Base-by-base conservation (phyloP, 2,113 vertebrate genomes). In the Amblyopsis rosae region DNA sequence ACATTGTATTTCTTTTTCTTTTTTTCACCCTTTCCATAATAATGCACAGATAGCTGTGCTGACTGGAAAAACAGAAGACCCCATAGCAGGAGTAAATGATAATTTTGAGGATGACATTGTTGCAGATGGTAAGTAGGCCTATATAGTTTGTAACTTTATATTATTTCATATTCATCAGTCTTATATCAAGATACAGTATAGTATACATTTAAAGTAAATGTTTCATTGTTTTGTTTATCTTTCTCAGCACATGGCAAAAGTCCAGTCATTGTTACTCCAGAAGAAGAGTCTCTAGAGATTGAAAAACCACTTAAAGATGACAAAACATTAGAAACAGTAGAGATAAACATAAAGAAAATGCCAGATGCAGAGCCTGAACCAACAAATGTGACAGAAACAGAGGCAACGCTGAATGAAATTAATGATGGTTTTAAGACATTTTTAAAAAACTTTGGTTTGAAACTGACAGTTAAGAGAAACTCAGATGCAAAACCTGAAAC, bases 381-480 rank as follows among this genome's bases (percentile, higher is more conserved):
- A 60, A 64, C 67, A 0, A 91, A 93, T 49, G 89, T 90, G 60
- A 93, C 45, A 0, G 58, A 84, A 68, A 88, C 92, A 56, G 77
- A 90, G 12, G 81, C 84, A 3, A 91, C 92, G 0, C 33, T 92
- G 1, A 68, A 92, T 65, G 94, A 94, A 59, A 86, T 91, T 16
- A 95, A 92, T 1, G 94, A 96, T 75, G 90, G 95, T 9, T 98
- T 98, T 80, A 96, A 93, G 88, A 97, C 91, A 75, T 93, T 96
- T 64, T 96, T 98, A 76, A 95, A 92, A 79, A 96, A 95, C 85
- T 93, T 96, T 70, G 94, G 95, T 57, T 93, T 98, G 57, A 96
- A 95, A 83, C 91, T 98, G 76, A 96, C 94, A 0, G 83, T 98
- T 19, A 98, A 95, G 76, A 96, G 94, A 79, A 94, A 95, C 64